phyloP scores from a whole-genome alignment of 2,797 vertebrate genomes.

The Cephalopachus bancanus region DNA sequence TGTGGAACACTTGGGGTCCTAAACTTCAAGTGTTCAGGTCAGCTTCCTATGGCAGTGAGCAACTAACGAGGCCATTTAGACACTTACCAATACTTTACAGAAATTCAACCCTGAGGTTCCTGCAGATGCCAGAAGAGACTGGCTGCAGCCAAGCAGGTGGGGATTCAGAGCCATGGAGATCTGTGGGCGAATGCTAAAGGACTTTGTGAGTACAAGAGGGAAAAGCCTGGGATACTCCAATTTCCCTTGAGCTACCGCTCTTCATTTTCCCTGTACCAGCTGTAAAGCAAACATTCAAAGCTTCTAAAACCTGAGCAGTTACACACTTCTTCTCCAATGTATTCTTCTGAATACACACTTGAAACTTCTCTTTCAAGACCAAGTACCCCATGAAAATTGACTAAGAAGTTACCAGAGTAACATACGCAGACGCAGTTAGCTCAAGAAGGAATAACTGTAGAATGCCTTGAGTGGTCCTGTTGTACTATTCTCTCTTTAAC shows the following conservation, averaged over 20 bases:
- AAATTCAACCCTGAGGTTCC: not conserved
- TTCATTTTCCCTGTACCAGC: not conserved
- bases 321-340: not conserved
- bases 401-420: conserved; percentile 16
- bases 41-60: not conserved
- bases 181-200: not conserved
- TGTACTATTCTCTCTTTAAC: not conserved
- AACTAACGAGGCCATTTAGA: not conserved
- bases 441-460: conserved; percentile 3
- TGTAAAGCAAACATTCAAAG: conserved; percentile 37
- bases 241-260: not conserved
- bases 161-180: not conserved
- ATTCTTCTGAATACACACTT: not conserved
- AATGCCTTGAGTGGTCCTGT: not conserved
- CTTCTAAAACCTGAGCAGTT: conserved; percentile 50
- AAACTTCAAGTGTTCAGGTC: not conserved
- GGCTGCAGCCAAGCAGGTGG: not conserved
- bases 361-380: conserved; percentile 3
- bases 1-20: not conserved
- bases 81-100: not conserved
- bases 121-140: not conserved
- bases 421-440: not conserved
- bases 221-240: not conserved
- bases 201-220: not conserved
- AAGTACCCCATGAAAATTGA: conserved; percentile 54